A percentile compares a stretch with the other conserved stretches of the same genome.
phyloP scores from a whole-genome alignment of 2,797 vertebrate species.

The Anolis apletophallus region DNA sequence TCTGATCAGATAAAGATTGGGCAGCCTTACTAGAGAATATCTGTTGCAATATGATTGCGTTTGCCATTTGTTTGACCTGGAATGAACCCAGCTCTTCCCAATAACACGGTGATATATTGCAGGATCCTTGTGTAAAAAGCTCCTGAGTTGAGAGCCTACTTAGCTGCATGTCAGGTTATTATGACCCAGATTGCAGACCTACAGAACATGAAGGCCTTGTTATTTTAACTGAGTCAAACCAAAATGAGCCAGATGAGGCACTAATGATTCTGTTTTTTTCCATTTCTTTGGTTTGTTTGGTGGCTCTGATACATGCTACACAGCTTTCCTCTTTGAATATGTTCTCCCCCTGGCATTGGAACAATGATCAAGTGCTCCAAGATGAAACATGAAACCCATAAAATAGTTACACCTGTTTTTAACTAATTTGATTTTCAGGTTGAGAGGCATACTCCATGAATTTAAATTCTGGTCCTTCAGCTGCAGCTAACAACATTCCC shows the following conservation, averaged over 20 bases:
- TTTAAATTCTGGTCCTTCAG: conserved; percentile 61
- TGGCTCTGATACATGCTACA: conserved; percentile 38
- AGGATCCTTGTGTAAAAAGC: neutral
- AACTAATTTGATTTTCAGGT: conserved; percentile 65
- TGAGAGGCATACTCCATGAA: conserved; percentile 58
- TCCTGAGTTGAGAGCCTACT: neutral
- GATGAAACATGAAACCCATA: conserved; percentile 55
- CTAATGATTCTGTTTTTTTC: conserved; percentile 41
- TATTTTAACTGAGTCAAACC: conserved; percentile 52
- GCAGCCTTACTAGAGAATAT: neutral
- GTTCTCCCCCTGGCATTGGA: conserved; percentile 61
- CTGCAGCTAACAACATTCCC: conserved; percentile 27
- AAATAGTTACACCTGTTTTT: conserved; percentile 62
- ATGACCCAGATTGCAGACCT: neutral
- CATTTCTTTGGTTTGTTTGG: conserved; percentile 54
- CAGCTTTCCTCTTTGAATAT: conserved; percentile 32
- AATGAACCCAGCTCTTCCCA: neutral
- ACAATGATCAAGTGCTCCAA: conserved; percentile 66
- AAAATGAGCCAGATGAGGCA: conserved; percentile 38
- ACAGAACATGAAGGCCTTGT: conserved; percentile 12
- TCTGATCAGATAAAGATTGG: neutral
- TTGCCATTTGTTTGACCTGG: neutral
- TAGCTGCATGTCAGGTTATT: neutral
- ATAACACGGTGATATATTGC: neutral
- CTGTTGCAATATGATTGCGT: neutral